Evolutionary conservation across 2,888 invertebrate genomes (phyloP).

Genomic region (Dryobotodes eremita): DNA sequence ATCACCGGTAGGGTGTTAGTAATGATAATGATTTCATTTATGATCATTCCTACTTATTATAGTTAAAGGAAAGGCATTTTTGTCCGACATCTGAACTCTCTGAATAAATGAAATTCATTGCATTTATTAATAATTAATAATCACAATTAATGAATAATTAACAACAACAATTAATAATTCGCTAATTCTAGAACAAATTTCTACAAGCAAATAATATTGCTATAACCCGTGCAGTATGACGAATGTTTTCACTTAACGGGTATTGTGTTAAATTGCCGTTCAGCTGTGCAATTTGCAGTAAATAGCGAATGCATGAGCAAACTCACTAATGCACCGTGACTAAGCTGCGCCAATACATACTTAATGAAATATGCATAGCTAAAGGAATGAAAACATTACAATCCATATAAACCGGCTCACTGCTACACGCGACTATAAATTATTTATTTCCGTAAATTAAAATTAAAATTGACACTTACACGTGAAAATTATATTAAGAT

Average conservation of each 20-base stretch:
- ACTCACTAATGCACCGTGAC: conserved; percentile 6
- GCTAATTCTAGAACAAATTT: not conserved
- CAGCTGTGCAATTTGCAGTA: not conserved
- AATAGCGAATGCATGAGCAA: conserved; percentile 16
- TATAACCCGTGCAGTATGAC: conserved; percentile 8
- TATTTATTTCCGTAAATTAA: not conserved
- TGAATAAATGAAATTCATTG: not conserved
- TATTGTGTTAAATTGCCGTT: conserved; percentile 21
- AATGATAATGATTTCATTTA: not conserved
- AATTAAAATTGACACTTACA: too few species aligned
- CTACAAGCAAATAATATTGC: conserved; percentile 7
- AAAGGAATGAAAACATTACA: conserved; percentile 18
- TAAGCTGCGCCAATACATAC: not conserved
- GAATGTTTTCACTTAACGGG: conserved; percentile 41
- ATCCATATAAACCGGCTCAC: not conserved
- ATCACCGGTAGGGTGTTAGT: not conserved
- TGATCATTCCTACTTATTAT: not conserved
- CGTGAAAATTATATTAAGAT: not conserved
- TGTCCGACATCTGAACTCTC: not conserved
- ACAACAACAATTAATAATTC: not conserved
- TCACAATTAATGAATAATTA: too few species aligned
- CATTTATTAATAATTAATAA: not conserved
- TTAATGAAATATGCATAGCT: conserved; percentile 4
- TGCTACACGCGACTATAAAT: not conserved
- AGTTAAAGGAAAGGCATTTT: not conserved